These are phyloP conservation scores for Dissostichus mawsoni DNA, from an alignment of 2,113 vertebrate genomes.

Conservation along the genomic window DNA sequence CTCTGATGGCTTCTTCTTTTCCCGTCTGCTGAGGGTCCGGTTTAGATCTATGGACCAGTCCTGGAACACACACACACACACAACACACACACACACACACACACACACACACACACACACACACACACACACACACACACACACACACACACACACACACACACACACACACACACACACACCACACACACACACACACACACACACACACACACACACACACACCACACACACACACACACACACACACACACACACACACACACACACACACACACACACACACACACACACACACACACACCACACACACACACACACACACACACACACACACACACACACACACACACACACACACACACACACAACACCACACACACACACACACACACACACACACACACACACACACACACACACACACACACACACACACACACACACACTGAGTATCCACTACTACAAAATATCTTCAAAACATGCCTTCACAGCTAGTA, in stretches of 20 bases:
- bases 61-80: slow-evolving; percentile 74
- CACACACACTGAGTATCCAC: not conserved
- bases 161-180: too few relatives aligned
- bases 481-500: slow-evolving; percentile 4
- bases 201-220: too few relatives aligned
- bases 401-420: slow-evolving; percentile 44
- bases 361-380: not conserved
- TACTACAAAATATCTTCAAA: not conserved
- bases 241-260: too few relatives aligned
- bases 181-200: too few relatives aligned
- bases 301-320: too few relatives aligned
- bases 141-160: not conserved
- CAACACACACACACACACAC: not conserved
- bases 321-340: slow-evolving; percentile 39
- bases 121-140: not conserved
- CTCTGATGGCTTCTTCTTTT: slow-evolving; percentile 92
- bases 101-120: not conserved
- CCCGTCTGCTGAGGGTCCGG: slow-evolving; percentile 92
- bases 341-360: slow-evolving; percentile 44
- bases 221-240: too few relatives aligned
- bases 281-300: too few relatives aligned
- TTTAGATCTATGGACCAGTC: slow-evolving; percentile 97
- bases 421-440: not conserved
- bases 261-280: too few relatives aligned
- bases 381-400: slow-evolving; percentile 39